Conservation (phyloP, 2,888 invertebrate species). For the Cepaea hortensis region DNA sequence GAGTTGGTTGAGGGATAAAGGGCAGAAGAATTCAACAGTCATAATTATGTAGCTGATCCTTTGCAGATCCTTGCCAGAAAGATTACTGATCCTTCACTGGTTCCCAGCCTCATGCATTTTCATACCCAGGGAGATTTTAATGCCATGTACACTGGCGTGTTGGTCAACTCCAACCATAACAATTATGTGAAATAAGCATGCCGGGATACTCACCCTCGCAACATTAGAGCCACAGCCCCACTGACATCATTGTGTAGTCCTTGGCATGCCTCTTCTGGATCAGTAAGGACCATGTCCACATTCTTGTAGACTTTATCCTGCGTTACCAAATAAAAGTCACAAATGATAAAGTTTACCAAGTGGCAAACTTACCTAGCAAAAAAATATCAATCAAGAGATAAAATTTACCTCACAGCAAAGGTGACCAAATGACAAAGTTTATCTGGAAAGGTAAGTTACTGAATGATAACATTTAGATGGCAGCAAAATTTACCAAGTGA, state of each 20-base stretch:
- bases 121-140: too few relatives aligned
- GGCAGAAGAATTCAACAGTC: too few relatives aligned
- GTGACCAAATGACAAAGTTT: too few relatives aligned
- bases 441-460: neutral
- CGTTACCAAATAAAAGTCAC: neutral
- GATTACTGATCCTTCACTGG: too few relatives aligned
- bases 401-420: too few relatives aligned
- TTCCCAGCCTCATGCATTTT: too few relatives aligned
- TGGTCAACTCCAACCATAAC: neutral
- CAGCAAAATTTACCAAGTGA: neutral
- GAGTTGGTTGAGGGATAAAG: too few relatives aligned
- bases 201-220: constrained; percentile 35
- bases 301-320: constrained; percentile 33
- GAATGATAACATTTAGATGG: neutral
- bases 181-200: neutral
- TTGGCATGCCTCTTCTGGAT: constrained; percentile 47
- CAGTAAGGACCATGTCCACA: constrained; percentile 39
- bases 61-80: too few relatives aligned
- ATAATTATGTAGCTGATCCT: too few relatives aligned
- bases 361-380: too few relatives aligned
- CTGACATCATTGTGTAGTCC: constrained; percentile 43
- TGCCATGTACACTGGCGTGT: neutral
- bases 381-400: too few relatives aligned
- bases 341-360: neutral
- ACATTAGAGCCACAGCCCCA: constrained; percentile 36